Conservation (phyloP, 2,888 invertebrate species). For the Rotaria macrura region DNA sequence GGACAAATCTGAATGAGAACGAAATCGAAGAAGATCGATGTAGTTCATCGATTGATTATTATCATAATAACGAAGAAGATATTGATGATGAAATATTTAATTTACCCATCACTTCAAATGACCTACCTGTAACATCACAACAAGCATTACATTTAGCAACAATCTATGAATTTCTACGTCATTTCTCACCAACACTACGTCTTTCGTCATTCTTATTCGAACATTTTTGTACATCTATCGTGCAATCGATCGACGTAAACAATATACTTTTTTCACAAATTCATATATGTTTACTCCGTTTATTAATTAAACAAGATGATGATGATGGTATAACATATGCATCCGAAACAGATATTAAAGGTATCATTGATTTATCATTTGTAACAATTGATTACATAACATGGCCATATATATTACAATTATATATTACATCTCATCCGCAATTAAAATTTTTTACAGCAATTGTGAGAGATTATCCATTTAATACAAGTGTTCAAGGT, state of each 20-base stretch:
- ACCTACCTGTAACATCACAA: background rate
- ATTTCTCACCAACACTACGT: background rate
- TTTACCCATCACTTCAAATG: background rate
- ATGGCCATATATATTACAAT: constrained; percentile 16
- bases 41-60: background rate
- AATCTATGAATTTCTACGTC: background rate
- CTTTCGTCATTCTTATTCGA: constrained; percentile 13
- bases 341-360: background rate
- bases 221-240: constrained; percentile 10
- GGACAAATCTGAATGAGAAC: constrained; percentile 13
- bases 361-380: constrained; percentile 10
- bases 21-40: background rate
- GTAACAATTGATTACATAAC: background rate
- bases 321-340: constrained; percentile 4
- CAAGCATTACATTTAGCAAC: constrained; percentile 1
- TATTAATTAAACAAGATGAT: constrained; percentile 18
- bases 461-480: background rate
- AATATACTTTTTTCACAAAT: background rate
- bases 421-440: background rate
- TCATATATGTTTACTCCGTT: background rate
- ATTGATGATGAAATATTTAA: background rate
- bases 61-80: background rate
- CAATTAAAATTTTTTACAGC: background rate
- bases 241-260: background rate
- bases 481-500: background rate